A percentile compares a stretch with the other conserved stretches of the same genome.
phyloP scores from a whole-genome alignment of 1,140 invertebrate genomes.

The Hirudo medicinalis region DNA sequence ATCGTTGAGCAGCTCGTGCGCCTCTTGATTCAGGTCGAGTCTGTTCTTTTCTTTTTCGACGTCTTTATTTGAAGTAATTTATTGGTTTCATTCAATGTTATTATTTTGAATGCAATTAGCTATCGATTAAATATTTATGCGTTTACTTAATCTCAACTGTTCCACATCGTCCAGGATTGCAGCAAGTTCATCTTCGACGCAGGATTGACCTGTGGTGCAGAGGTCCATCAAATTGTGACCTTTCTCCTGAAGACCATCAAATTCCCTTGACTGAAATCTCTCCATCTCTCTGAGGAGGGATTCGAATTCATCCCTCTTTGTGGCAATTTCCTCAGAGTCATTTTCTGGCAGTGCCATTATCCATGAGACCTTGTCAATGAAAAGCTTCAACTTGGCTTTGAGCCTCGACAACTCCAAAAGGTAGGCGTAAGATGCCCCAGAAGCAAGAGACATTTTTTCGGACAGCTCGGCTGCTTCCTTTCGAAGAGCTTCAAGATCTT shows the following conservation, averaged over 20 bases:
- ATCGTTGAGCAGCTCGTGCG: slow-evolving; percentile 3
- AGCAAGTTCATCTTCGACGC: background rate
- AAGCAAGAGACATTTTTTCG: no score
- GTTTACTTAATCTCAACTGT: background rate
- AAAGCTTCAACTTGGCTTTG: background rate
- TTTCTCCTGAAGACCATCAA: slow-evolving; percentile 1
- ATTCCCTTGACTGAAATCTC: background rate
- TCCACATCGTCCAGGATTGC: background rate
- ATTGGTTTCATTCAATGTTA: background rate
- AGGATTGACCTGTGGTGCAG: background rate
- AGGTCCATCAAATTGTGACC: background rate
- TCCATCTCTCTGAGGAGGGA: background rate
- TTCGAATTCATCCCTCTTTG: slow-evolving; percentile 4
- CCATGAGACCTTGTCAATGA: background rate
- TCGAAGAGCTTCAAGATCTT: background rate
- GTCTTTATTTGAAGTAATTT: background rate
- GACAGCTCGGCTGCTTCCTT: background rate
- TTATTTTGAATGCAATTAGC: background rate
- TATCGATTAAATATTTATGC: background rate
- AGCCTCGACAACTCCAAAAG: background rate
- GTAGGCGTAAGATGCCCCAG: background rate
- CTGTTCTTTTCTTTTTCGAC: background rate
- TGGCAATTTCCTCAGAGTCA: background rate
- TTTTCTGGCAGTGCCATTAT: background rate
- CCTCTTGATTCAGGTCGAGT: background rate